Base-by-base conservation (phyloP, 2,113 vertebrate species). In the Progne subis region DNA sequence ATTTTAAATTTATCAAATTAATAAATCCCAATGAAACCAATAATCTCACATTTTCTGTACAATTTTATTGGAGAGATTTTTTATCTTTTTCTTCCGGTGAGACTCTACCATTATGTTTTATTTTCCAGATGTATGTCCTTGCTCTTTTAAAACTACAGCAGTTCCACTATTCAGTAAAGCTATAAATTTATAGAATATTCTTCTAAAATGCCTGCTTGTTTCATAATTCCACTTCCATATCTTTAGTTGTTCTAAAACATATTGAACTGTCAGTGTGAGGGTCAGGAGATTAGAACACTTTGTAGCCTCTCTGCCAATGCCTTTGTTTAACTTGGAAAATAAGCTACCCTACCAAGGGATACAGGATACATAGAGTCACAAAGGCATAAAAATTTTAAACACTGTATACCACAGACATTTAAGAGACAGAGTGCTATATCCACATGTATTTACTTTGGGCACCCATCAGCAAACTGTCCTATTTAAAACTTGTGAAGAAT, bases 21-120 rank as follows among this genome's bases (percentile, higher is more conserved):
- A 98, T 98, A 98, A 98, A 98, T 97, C 97, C 97, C 97, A 94
- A 65, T 19, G 92, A 98, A 98, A 97, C 96, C 86, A 98, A 97
- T 97, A 97, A 97, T 97, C 74, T 97, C 37, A 44, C 41, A 95
- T 97, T 97, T 97, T 93, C 71, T 91, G 82, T 93, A 95, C 82
- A 97, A 94, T 95, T 97, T 82, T 85, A 86, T 95, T 91, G 96
- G 97, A 97, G 63, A 89, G 72, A 93, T 97, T 84, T 97, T 98
- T 97, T 96, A 92, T 97, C 84, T 97, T 90, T 95, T 89, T 84
- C 63, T 97, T 97, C 60, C 74, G 93, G 80, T 47, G 47, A 96
- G 49, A 41, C 46, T 71, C 88, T 96, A 81, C 82, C 70, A 84
- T 97, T 93, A 93, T 94, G 82, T 95, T 98, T 98, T 97, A 95